Conservation (phyloP, 1,140 invertebrate species). For the Myzus persicae region DNA sequence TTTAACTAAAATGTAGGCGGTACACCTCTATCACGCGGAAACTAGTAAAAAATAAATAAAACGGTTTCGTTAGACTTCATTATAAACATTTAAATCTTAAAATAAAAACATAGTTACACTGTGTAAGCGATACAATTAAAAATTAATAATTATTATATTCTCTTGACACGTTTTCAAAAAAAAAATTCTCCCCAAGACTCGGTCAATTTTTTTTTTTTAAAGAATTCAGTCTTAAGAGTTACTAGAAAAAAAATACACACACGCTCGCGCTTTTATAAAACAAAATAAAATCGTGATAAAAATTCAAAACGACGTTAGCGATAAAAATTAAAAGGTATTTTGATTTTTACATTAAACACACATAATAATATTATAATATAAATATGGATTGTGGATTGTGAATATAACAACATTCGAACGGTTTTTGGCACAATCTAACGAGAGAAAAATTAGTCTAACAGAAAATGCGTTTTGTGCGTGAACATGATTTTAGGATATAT, state of each 20-base stretch:
- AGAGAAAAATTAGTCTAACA: neutral
- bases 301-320: slow-evolving; percentile 31
- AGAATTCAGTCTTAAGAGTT: slow-evolving; percentile 54
- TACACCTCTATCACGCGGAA: neutral
- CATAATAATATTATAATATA: slow-evolving; percentile 5
- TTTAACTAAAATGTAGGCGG: neutral
- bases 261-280: slow-evolving; percentile 19
- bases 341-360: slow-evolving; percentile 48
- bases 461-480: neutral
- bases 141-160: slow-evolving; percentile 15
- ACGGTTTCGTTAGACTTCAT: neutral
- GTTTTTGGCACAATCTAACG: slow-evolving; percentile 50
- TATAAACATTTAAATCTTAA: slow-evolving; percentile 3
- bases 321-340: slow-evolving; percentile 37
- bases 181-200: slow-evolving; percentile 24
- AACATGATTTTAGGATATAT: neutral
- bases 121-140: neutral
- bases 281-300: slow-evolving; percentile 30
- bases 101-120: slow-evolving; percentile 25
- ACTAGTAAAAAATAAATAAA: neutral
- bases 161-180: neutral
- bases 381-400: neutral
- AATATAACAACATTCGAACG: neutral
- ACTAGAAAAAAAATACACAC: slow-evolving; percentile 59
- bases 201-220: slow-evolving; percentile 45